A percentile compares a stretch with the other conserved stretches of the same genome.
Conservation (phyloP, 2,888 invertebrate species). For the Campoplex nolae region DNA sequence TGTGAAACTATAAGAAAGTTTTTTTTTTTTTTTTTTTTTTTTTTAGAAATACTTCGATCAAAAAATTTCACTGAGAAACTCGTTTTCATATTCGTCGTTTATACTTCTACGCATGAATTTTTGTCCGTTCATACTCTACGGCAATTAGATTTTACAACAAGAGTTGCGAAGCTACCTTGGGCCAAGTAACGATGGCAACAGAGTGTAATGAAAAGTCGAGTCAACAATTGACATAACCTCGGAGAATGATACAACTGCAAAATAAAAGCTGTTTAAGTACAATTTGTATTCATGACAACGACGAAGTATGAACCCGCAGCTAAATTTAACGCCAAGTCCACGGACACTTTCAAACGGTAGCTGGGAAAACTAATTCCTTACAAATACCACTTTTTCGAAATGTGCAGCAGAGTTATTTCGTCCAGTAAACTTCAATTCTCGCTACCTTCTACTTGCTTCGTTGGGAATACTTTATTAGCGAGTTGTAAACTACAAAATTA, state of each 20-base stretch:
- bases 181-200: not conserved
- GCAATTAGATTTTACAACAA: not conserved
- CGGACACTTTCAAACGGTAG: not conserved
- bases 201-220: not conserved
- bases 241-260: not conserved
- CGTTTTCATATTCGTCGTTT: not conserved
- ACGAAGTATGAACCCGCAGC: not conserved
- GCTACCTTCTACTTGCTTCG: not conserved
- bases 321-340: slow-evolving; percentile 9
- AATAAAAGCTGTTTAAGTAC: not conserved
- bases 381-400: slow-evolving; percentile 6
- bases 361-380: not conserved
- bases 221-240: not conserved
- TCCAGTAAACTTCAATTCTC: slow-evolving; percentile 1
- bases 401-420: not conserved
- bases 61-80: not conserved
- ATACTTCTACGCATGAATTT: not conserved
- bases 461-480: not conserved
- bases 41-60: not conserved
- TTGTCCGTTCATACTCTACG: not conserved
- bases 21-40: not conserved
- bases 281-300: slow-evolving; percentile 10
- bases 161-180: not conserved
- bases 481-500: not conserved
- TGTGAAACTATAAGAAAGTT: not conserved